These are phyloP conservation scores for Apostichopus parvimensis DNA, from an alignment of 35 echinoderm and acorn worm genomes.

Conservation along the genomic window DNA sequence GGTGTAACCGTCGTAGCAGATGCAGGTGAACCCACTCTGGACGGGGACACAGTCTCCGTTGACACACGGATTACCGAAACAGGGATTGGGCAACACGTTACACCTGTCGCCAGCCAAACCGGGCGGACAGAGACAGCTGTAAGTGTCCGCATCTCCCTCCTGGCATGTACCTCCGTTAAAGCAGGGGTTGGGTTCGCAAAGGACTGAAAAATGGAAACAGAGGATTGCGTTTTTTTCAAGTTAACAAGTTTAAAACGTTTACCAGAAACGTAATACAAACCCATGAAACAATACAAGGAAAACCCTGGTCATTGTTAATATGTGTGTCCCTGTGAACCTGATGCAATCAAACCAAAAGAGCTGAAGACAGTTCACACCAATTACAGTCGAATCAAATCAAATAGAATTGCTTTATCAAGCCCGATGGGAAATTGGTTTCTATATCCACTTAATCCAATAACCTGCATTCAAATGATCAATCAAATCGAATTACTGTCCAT, in stretches of 20 bases:
- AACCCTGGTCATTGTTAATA: too few relatives aligned
- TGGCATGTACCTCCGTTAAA: constrained; percentile 49
- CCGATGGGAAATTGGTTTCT: not conserved
- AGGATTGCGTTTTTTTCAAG: not conserved
- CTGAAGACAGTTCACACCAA: too few relatives aligned
- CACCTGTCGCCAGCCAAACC: not conserved
- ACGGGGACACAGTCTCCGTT: constrained; percentile 39
- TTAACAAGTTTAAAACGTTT: too few relatives aligned
- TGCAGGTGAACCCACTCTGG: not conserved
- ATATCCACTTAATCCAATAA: too few relatives aligned
- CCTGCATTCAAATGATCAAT: too few relatives aligned
- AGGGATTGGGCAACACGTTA: not conserved
- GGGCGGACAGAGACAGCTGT: not conserved
- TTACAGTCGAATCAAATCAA: not conserved
- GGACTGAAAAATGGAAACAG: not conserved
- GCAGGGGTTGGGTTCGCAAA: constrained; percentile 30
- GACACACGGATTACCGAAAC: constrained; percentile 3
- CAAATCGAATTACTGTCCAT: too few relatives aligned
- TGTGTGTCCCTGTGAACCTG: too few relatives aligned
- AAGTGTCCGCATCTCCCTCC: not conserved
- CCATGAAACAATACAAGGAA: too few relatives aligned
- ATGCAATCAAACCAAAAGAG: too few relatives aligned
- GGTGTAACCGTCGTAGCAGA: not conserved
- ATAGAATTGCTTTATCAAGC: not conserved
- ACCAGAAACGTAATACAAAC: too few relatives aligned